Evolutionary conservation across 2,113 vertebrate species (phyloP), one percentile per base, ranked within the genome.

Genomic region (Archilochus colubris): DNA sequence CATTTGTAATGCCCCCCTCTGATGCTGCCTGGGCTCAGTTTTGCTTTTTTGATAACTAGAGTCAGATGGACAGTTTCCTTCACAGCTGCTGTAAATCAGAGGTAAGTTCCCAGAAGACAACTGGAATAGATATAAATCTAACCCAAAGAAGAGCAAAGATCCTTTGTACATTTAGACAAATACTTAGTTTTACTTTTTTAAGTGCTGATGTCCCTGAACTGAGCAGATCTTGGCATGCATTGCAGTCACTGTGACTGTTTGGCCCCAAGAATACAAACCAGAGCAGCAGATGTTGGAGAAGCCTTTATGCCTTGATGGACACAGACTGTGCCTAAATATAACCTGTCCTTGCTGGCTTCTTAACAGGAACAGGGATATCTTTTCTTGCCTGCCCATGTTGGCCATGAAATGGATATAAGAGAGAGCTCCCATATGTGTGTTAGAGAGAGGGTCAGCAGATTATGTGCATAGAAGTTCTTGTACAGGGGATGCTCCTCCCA

Each of bases 11-110:
- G 66, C 66, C 36, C 36, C 50, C 3, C n/a, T 94, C 69, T 72
- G 80, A 93, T 4, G 21, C 76, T 68, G 11, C 5, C 5, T 74
- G 53, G 88, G 88, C 72, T 94, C 61, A 74, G n/a, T 30, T 31
- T 86, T 68, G 77, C 23, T 62, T 93, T 79, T 82, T 44, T 84
- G 61, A 36, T 94, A 95, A 92, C 86, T 66, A 51, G 89, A 95
- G 24, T 93, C 86, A 96, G 89, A 92, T 84, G 91, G 62, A 76
- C 30, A 33, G 61, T 84, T 97, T 85, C 44, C 36, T 88, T 74
- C 76, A 79, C 54, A 54, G 15, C 0, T 69, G 27, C 44, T 84
- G n/a, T 74, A 73, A 58, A 82, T 76, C 66, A 69, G 72, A 58
- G 46, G 50, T 73, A 62, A 59, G 54, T 63, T 86, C 21, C 50